Evolutionary conservation across 2,888 invertebrate species (phyloP), one percentile per base, ranked within the genome.

Genomic region (Oxystoma pomonae): DNA sequence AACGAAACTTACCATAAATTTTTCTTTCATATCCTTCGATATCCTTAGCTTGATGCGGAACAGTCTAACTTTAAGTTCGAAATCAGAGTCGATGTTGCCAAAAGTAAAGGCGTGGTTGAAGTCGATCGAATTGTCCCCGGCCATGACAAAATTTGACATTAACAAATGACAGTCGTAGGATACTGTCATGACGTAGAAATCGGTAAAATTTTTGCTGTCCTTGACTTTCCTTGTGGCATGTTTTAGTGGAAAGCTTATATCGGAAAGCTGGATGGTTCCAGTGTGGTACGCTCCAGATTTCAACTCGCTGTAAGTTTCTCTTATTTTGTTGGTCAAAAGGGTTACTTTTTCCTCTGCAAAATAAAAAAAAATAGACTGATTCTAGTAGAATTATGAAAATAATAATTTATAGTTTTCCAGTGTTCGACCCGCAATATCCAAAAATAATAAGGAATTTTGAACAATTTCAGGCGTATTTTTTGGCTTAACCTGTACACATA

Each of bases 41-140:
- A 67, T 68, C 20, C 62, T 57, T 17, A 71, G 19, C 18, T 59
- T 69, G 52, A 84, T 69, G 66, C 81, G 80, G 63, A 82, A 85
- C 17, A 85, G 74, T 62, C 82, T 79, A 2, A 83, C 75, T 12
- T 74, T 77, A 16, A 85, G 74, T 58, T 79, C 77, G 55, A 83
- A 81, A 58, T 79, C 72, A 0, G 80, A 71, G 0, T 70, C 68
- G 0, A 81, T 64, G 20, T 78, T 73, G 12, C 69, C 73, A 49
- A 84, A 80, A 0, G 65, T 65, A 22, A 78, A 72, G 1, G 60
- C 57, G 2, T 73, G 76, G 0, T 73, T 68, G 61, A 81, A 78
- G 2, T 63, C 61, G 0, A 73, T 20, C 9, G 69, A 64, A 2
- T 68, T 60, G 3, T 58, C 67, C 20, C 53, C 65, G 9, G 63